phyloP scores from a whole-genome alignment of 1,140 invertebrate genomes.

The Melitaea cinxia region DNA sequence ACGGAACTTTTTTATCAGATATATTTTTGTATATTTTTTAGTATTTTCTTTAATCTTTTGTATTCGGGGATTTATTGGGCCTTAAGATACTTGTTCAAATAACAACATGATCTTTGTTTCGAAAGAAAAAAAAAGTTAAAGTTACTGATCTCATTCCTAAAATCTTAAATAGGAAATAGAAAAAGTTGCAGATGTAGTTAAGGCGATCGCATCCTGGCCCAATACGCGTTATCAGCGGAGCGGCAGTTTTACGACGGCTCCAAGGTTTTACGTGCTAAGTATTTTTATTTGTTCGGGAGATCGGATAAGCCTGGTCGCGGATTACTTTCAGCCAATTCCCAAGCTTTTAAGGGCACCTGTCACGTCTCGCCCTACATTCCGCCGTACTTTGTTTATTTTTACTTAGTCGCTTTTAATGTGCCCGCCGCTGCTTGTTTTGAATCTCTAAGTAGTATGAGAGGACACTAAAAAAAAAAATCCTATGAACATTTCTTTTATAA shows the following conservation, averaged over 20 bases:
- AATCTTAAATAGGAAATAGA: background rate
- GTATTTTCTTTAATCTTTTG: no score
- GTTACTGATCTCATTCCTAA: background rate
- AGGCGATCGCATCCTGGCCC: slow-evolving; percentile 15
- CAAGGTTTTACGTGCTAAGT: slow-evolving; percentile 55
- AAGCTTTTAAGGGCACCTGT: slow-evolving; percentile 54
- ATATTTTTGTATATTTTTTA: no score
- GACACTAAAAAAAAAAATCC: slow-evolving; percentile 16
- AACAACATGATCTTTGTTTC: no score
- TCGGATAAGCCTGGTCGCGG: slow-evolving; percentile 44
- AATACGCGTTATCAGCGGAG: slow-evolving; percentile 29
- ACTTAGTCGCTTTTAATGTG: slow-evolving; percentile 33
- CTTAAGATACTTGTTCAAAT: no score
- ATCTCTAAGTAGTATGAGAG: slow-evolving; percentile 20
- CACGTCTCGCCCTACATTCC: slow-evolving; percentile 45
- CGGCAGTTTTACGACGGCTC: slow-evolving; percentile 27
- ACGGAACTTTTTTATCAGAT: no score
- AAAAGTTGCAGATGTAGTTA: slow-evolving; percentile 10
- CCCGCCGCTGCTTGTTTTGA: slow-evolving; percentile 18
- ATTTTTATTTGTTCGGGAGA: slow-evolving; percentile 55
- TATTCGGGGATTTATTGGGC: no score
- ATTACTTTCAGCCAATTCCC: slow-evolving; percentile 40
- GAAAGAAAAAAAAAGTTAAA: no score
- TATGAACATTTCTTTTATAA: slow-evolving; percentile 23
- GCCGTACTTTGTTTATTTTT: slow-evolving; percentile 37